Base-by-base conservation (phyloP, 2,888 invertebrate genomes). In the Adelphocoris suturalis region DNA sequence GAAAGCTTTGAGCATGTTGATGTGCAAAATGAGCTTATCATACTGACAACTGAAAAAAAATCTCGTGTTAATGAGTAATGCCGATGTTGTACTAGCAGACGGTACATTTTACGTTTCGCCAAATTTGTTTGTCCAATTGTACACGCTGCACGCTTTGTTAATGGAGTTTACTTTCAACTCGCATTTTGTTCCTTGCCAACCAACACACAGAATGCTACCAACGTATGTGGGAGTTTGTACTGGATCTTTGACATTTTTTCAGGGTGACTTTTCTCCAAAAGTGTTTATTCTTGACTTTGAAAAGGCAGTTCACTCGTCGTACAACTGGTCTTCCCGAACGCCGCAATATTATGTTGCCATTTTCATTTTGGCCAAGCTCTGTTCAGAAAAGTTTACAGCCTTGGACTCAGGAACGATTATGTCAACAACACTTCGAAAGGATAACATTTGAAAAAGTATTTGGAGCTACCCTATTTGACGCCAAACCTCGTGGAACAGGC, bases 41-140 rank as follows among this genome's bases (percentile, higher is more conserved):
- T 37, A 37, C 7, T 37, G 37, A 37, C 37, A 37, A 37, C 37
- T 37, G n/a, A n/a, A 37, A 37, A 37, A 37, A 37, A 37, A 37
- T 37, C 37, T 37, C 37, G 37, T 4, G 37, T 37, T 37, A 2
- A 37, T 37, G 37, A 37, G 37, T 37, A 37, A 2, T 37, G 37
- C 37, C 2, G 52, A 52, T 52, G 16, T 16, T 14, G 16, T 52
- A 14, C 11, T 52, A 16, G 52, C 11, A 9, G 85, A 85, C 85
- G 85, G 85, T n/a, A 85, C 85, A 13, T 47, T 85, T 85, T 57
- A 85, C 46, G 85, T 85, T 52, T 85, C 85, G n/a, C 85, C 85
- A 23, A 4, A 46, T 7, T 27, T 85, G 55, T 85, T 85, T 23
- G n/a, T 23, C 13, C 85, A 85, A n/a, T n/a, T 85, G 57, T 85